Evolutionary conservation across 2,797 vertebrate genomes (phyloP), one percentile per base, ranked within the genome.

Genomic region (Fundulus diaphanus): DNA sequence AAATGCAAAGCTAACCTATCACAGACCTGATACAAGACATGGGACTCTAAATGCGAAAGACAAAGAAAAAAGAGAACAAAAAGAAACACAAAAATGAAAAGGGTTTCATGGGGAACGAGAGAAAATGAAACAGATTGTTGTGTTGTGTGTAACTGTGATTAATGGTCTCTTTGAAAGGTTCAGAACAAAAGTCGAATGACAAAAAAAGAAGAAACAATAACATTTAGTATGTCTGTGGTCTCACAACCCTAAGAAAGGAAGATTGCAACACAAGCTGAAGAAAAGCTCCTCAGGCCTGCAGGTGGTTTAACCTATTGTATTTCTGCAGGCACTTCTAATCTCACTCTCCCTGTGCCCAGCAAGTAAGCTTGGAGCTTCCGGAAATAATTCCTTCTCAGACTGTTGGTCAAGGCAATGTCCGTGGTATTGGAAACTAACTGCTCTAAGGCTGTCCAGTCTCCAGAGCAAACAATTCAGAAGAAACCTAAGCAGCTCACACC

Each of bases 381-480:
- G 88, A 90, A 90, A 92, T 90, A 88, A 93, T 92, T 93, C 90
- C 80, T 87, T 90, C 87, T 90, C 91, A 92, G 89, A 83, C 88
- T 86, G 85, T 86, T 91, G 92, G 91, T 87, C 78, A 79, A 89
- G 86, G 89, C 88, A 93, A 87, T 89, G 90, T 91, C 91, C 82
- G 85, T 92, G 90, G 87, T 92, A 92, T 93, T 93, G 89, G 91
- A 93, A 92, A 90, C 70, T 79, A 74, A 85, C 78, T 82, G 84
- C 87, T 89, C 77, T 77, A 48, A 66, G 88, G 86, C 48, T 78
- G 80, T 90, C 80, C 83, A 90, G 85, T 90, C 87, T 85, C 78
- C 69, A 54, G 82, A 82, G 83, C 52, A 83, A 90, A 92, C 84
- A 82, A 70, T 75, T 86, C 72, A 79, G 70, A 78, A 80, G 79